Conservation (phyloP, 2,888 invertebrate species). For the Erebia ligea region DNA sequence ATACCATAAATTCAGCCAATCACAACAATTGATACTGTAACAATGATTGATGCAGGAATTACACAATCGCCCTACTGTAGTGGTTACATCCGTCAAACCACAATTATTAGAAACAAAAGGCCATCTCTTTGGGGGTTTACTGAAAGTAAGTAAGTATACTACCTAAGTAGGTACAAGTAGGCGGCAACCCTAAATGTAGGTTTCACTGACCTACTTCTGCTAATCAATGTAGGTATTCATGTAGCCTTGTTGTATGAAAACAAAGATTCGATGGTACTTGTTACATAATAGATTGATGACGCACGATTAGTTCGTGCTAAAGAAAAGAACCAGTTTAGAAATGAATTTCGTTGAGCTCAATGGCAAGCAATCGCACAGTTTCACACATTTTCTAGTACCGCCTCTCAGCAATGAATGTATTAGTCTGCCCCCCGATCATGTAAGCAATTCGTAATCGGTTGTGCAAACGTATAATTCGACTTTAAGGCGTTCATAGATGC, state of each 20-base stretch:
- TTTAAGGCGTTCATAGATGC: no score
- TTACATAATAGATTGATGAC: conserved; percentile 34
- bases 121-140: neutral
- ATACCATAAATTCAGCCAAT: no score
- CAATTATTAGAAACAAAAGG: neutral
- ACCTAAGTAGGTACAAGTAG: neutral
- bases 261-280: conserved; percentile 38
- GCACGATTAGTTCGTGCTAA: conserved; percentile 24
- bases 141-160: neutral
- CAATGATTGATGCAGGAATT: no score
- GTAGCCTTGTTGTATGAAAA: conserved; percentile 44
- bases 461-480: no score
- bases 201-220: conserved; percentile 47
- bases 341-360: conserved; percentile 3
- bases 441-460: no score
- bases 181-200: conserved; percentile 33
- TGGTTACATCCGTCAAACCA: neutral
- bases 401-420: no score
- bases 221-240: conserved; percentile 42
- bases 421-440: no score
- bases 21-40: no score
- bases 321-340: conserved; percentile 5
- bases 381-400: no score
- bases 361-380: no score
- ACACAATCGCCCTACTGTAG: no score